Evolutionary conservation across 2,797 vertebrate species (phyloP), one percentile per base, ranked within the genome.

Genomic region (Gallinago nigripennis): DNA sequence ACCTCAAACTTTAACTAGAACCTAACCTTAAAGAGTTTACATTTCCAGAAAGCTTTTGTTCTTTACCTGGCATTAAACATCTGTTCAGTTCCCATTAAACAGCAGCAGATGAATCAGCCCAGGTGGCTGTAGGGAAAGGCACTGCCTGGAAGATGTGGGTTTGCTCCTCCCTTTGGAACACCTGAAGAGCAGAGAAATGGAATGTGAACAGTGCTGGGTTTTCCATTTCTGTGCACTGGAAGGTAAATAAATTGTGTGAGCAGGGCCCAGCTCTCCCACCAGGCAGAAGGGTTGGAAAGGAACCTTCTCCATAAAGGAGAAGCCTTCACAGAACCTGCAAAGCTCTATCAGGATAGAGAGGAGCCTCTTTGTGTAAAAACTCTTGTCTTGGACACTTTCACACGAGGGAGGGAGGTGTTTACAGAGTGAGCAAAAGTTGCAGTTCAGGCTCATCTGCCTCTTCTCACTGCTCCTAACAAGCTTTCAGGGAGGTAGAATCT

Each of bases 371-470:
- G 33, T 64, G 51, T 14, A 5, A 30, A 6, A 21, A 1, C 19
- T 3, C 5, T 16, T 35, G 9, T 37, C 19, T 17, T 6, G 16
- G 25, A 3, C 6, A 3, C 5, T 45, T 19, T 13, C 16, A 6
- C 1, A 0, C 1, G 48, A 11, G 48, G n/a, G 16, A n/a, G 53
- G 56, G 23, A 77, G 7, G 13, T 9, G 30, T 7, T 11, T 11
- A 2, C 15, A 11, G 54, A 28, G 2, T 0, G 45, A 82, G 56
- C 31, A 63, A 11, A 24, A 7, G 30, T 33, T 60, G 25, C 41
- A 58, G 48, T 35, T 23, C 45, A 28, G 73, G 10, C 72, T 58
- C 43, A n/a, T 2, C 56, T 12, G 68, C 35, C 58, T 31, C 48
- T 31, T 12, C 54, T 27, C 27, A 12, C 14, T 28, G 48, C n/a